Conservation (phyloP, 2,113 vertebrate species). For the Setophaga coronata region DNA sequence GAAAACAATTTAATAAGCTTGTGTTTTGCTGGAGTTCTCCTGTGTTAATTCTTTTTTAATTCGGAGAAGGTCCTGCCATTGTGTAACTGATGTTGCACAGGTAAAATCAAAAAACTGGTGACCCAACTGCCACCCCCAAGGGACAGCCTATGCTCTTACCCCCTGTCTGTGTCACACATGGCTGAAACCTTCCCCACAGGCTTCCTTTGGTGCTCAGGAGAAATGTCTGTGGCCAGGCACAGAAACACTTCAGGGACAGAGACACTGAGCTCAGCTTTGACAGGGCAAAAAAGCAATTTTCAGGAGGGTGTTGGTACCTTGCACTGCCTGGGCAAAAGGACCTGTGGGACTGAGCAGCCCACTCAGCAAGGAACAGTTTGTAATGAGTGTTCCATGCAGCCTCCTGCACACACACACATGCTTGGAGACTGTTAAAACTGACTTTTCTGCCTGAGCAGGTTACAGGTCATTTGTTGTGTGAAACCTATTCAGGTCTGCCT, state of each 20-base stretch:
- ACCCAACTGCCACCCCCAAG: fast-evolving
- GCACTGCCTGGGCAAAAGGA: background rate
- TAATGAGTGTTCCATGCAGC: background rate
- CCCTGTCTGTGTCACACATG: background rate
- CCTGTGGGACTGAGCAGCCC: background rate
- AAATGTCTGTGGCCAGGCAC: background rate
- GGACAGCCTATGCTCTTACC: background rate
- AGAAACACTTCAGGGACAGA: background rate
- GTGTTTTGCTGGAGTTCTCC: background rate
- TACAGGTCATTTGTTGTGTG: background rate
- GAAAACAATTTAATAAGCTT: background rate
- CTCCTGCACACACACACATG: background rate
- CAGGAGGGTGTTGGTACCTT: background rate
- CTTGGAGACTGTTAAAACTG: background rate
- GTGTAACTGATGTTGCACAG: background rate
- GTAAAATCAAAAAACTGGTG: background rate
- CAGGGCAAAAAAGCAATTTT: background rate
- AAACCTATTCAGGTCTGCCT: background rate
- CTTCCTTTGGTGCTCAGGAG: background rate
- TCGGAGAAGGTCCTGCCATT: background rate
- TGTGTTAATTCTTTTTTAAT: background rate
- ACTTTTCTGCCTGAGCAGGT: background rate
- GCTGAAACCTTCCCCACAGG: background rate
- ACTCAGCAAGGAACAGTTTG: background rate
- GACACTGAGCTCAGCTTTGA: background rate